These are phyloP conservation scores for Psylliodes chrysocephalus DNA, from an alignment of 2,888 invertebrate species.

Conservation along the genomic window DNA sequence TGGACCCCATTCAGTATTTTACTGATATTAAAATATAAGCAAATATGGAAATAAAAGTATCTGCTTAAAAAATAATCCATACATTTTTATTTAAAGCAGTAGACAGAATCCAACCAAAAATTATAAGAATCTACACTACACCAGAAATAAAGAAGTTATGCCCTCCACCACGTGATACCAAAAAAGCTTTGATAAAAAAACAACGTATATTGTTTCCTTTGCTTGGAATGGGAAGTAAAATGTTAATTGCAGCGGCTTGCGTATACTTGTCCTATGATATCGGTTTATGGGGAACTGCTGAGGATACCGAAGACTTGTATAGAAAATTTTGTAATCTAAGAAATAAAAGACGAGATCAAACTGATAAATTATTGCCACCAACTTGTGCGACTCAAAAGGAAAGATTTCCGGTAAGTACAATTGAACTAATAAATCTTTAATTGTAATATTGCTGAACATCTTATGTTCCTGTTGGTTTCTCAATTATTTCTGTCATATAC, in stretches of 20 bases:
- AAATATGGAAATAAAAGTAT: too few relatives aligned
- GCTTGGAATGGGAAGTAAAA: slow-evolving; percentile 58
- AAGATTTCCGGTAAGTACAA: slow-evolving; percentile 47
- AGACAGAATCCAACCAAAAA: slow-evolving; percentile 51
- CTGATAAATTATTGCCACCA: slow-evolving; percentile 47
- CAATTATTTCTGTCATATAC: too few relatives aligned
- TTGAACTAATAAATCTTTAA: too few relatives aligned
- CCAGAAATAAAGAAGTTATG: slow-evolving; percentile 59
- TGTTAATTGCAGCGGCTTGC: slow-evolving; percentile 58
- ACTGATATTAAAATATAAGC: too few relatives aligned
- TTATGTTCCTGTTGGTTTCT: too few relatives aligned
- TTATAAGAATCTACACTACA: slow-evolving; percentile 61
- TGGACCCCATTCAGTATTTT: too few relatives aligned
- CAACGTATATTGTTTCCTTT: slow-evolving; percentile 28
- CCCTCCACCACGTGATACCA: slow-evolving; percentile 58
- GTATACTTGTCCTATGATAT: slow-evolving; percentile 63
- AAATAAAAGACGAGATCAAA: slow-evolving; percentile 33
- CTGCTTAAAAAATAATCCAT: too few relatives aligned
- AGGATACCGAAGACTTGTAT: slow-evolving; percentile 62
- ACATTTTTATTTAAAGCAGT: slow-evolving; percentile 44
- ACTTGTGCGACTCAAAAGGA: slow-evolving; percentile 54
- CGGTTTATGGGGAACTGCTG: slow-evolving; percentile 64
- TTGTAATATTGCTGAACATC: too few relatives aligned
- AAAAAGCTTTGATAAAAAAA: not conserved
- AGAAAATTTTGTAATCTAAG: slow-evolving; percentile 48